Base-by-base conservation (phyloP, 2,797 vertebrate genomes). In the Coendou prehensilis region DNA sequence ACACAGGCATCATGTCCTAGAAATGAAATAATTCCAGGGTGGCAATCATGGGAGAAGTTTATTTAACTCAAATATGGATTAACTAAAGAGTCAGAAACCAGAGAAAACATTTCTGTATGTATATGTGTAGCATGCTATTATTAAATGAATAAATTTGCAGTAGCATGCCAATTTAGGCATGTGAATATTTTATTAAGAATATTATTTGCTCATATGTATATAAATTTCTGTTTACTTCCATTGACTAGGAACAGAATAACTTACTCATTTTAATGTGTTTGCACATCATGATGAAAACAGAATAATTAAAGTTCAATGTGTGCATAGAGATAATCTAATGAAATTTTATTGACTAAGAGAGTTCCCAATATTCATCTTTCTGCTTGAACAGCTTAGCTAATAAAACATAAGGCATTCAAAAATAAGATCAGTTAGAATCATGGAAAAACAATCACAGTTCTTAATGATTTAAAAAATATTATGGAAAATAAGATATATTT, bases 231-330 rank as follows among this genome's bases (percentile, higher is more conserved):
- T 92, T 97, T 97, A 79, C 87, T 97, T 96, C 47, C 97, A 97
- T 94, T 97, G 97, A 98, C 96, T 94, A 92, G 84, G 93, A 97
- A 69, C 82, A 84, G 89, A 96, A 95, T 92, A 97, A 94, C 75
- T 97, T 96, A 95, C 71, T 98, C 78, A 96, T 93, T 93, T 87
- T 96, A 97, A 98, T 3, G 1, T 96, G 97, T 98, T 98, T 98
- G 96, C 64, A 96, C 69, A 94, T 96, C 94, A 96, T 96, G 95
- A 98, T 94, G 88, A 98, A 98, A 95, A 94, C 63, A 98, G 86
- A 97, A 28, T 96, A 97, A 97, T 97, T 97, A 98, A 97, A 98
- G 96, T 87, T 97, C 96, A 97, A 73, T 87, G 94, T 95, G 96
- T 91, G 96, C 92, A 37, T 30, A 81, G 91, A 18, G 18, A 83